Conservation (phyloP, 2,888 invertebrate species). For the Antheraea yamamai region DNA sequence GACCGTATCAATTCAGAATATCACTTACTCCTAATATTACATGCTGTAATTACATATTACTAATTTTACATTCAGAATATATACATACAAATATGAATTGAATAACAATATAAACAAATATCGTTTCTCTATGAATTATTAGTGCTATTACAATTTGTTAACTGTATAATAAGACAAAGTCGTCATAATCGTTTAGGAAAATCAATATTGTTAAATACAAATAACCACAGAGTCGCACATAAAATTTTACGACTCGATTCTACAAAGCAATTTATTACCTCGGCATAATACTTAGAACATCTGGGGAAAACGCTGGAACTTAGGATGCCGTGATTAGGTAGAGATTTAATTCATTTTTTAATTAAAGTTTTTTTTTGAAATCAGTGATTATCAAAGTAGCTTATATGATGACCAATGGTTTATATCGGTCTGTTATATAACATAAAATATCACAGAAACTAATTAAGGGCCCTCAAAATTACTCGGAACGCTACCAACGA, state of each 20-base stretch:
- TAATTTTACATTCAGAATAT: too few relatives aligned
- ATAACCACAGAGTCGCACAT: background rate
- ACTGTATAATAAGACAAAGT: background rate
- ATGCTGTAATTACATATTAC: too few relatives aligned
- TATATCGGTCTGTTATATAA: background rate
- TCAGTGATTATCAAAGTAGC: background rate
- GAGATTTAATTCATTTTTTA: background rate
- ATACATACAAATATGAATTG: too few relatives aligned
- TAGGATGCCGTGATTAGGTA: background rate
- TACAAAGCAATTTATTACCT: conserved; percentile 11
- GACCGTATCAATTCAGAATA: too few relatives aligned
- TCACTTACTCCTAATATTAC: too few relatives aligned
- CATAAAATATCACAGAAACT: background rate
- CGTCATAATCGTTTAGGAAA: background rate
- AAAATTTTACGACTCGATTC: conserved; percentile 15
- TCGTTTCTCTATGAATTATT: background rate
- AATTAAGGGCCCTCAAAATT: background rate
- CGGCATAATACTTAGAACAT: background rate
- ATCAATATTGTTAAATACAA: conserved; percentile 12
- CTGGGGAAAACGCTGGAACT: background rate
- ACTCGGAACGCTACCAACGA: background rate
- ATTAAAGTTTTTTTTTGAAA: background rate
- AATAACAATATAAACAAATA: too few relatives aligned
- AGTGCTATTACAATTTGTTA: background rate
- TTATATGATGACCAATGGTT: background rate